Percentiles rank a stretch among this genome's conserved stretches.
Evolutionary conservation across 2,113 vertebrate genomes (phyloP).

Genomic region (Butastur rufipennis): DNA sequence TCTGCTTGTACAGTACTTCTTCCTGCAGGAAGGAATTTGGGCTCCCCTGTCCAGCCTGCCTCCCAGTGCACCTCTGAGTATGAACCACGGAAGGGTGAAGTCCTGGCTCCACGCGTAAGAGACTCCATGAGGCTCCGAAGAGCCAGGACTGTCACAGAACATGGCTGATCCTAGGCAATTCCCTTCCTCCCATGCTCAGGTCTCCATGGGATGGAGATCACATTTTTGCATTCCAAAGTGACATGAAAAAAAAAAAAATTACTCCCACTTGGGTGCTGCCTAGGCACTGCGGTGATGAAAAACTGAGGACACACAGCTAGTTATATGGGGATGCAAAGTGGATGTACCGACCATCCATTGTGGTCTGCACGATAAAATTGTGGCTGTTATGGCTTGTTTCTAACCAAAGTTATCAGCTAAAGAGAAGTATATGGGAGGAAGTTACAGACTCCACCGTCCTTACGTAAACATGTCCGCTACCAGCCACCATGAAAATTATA

Average conservation of each 20-base stretch:
- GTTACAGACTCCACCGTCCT: neutral
- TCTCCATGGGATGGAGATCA: neutral
- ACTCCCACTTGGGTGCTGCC: neutral
- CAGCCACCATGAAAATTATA: neutral
- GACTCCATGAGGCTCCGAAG: neutral
- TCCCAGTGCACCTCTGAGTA: neutral
- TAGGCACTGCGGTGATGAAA: neutral
- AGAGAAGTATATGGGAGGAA: neutral
- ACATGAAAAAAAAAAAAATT: neutral
- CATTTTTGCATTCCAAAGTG: neutral
- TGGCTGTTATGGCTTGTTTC: neutral
- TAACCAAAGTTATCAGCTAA: neutral
- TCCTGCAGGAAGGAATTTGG: neutral
- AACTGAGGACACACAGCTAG: neutral
- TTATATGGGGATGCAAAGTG: neutral
- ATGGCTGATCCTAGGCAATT: neutral
- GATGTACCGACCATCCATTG: neutral
- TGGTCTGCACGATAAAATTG: neutral
- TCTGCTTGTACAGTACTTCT: neutral
- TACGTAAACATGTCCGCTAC: neutral
- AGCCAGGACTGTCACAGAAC: neutral
- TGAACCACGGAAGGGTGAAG: fast-evolving
- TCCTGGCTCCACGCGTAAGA: neutral
- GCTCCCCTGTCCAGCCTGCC: neutral
- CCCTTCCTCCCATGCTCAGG: neutral